A percentile compares a stretch with the other conserved stretches of the same genome.
phyloP scores from a whole-genome alignment of 1,140 invertebrate genomes.

The Akabosia matsudoensis region DNA sequence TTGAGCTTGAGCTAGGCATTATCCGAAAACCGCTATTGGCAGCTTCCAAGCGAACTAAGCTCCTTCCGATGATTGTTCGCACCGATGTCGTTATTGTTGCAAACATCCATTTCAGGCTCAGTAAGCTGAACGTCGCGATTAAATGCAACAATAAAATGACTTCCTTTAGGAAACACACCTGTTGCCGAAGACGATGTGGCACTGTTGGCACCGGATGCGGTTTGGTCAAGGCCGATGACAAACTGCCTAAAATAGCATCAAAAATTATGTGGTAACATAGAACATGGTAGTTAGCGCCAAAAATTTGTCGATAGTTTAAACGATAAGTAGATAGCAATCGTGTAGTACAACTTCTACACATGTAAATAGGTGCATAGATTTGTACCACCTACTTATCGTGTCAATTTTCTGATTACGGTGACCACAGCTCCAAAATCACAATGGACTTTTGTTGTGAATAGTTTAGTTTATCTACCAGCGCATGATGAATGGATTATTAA shows the following conservation, averaged over 20 bases:
- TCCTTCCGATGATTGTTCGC: neutral
- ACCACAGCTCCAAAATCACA: no score
- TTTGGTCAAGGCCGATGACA: slow-evolving; percentile 5
- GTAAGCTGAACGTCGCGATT: neutral
- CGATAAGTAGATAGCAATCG: no score
- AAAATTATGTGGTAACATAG: neutral
- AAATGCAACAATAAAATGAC: slow-evolving; percentile 13
- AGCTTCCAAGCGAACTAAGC: no score
- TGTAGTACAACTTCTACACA: no score
- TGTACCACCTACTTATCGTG: no score
- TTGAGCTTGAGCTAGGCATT: neutral
- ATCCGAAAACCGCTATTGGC: neutral
- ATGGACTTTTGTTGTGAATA: no score
- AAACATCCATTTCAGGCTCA: neutral
- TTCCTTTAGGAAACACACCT: neutral
- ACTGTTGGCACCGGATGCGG: neutral
- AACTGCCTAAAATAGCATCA: neutral
- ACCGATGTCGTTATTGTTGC: neutral
- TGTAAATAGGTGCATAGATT: neutral
- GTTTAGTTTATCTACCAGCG: no score
- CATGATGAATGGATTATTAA: no score
- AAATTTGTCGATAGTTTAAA: no score
- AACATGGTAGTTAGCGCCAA: no score
- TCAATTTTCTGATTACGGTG: no score
- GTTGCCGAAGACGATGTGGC: neutral